Conservation (phyloP, 2,797 vertebrate species). For the Dromococcyx pavoninus region DNA sequence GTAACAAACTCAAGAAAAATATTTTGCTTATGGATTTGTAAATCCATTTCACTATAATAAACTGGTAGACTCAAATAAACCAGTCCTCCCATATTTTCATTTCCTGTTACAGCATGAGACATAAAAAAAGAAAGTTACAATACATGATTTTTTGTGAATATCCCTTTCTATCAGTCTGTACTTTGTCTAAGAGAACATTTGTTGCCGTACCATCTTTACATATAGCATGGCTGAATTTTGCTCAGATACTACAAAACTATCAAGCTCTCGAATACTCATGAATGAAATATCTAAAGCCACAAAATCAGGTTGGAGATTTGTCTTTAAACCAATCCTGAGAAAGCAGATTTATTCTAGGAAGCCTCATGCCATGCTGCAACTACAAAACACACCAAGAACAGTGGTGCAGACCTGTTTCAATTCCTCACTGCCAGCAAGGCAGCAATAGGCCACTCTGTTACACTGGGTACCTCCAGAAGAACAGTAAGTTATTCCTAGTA, state of each 20-base stretch:
- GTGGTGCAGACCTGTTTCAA: not conserved
- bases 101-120: not conserved
- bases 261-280: not conserved
- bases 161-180: not conserved
- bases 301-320: not conserved
- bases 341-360: not conserved
- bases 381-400: not conserved
- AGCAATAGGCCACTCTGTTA: rapidly evolving
- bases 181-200: not conserved
- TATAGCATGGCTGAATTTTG: not conserved
- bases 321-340: not conserved
- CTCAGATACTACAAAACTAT: not conserved
- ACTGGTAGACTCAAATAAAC: not conserved
- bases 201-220: not conserved
- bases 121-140: not conserved
- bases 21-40: not conserved
- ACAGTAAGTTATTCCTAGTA: rapidly evolving
- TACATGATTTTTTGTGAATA: not conserved
- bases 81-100: not conserved
- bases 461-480: not conserved
- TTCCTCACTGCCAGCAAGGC: rapidly evolving
- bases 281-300: not conserved
- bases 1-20: not conserved
- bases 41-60: not conserved
- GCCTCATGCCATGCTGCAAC: not conserved